Evolutionary conservation across 2,113 vertebrate species (phyloP), one percentile per base, ranked within the genome.

Genomic region (Zingel zingel): DNA sequence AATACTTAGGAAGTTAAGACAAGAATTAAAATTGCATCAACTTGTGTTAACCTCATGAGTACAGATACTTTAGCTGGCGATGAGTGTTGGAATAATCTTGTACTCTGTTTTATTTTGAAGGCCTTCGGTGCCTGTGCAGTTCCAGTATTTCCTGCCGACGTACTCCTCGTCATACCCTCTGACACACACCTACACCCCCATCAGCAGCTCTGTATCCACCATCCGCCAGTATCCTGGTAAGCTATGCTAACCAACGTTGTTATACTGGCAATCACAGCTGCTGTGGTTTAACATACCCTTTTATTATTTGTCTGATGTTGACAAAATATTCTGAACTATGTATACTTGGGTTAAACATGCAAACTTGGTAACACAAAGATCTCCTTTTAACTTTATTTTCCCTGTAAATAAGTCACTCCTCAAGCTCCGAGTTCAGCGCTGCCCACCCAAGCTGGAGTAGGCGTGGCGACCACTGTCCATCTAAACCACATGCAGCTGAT

Each of bases 401-500:
- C 5, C 21, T 27, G 25, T 65, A 73, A 85, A 72, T 11, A 90
- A 98, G 97, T 98, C 89, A 98, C 98, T 81, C 98, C 98, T 90
- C 98, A 99, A 93, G 97, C 97, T 0, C 97, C 97, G 21, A 99
- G 96, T 89, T 98, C 98, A 0, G 96, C 97, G 2, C 95, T 99
- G 88, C 96, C 98, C 1, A 95, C 96, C n/a, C 97, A 97, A 81
- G 95, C 97, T 0, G 96, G 97, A 0, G 97, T 98, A 0, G 97
- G 98, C 0, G 97, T 99, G 82, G 97, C 98, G 5, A 98, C 98
- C 63, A 97, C 98, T 0, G 97, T 99, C 69, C 98, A 99, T 91
- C 95, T 99, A 21, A 99, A 99, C 86, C 97, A 96, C 92, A 99
- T 99, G 98, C 98, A 99, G 94, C 92, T 99, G 91, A 99, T 99